Conservation (phyloP, 2,113 vertebrate genomes). For the Turdus rufiventris region DNA sequence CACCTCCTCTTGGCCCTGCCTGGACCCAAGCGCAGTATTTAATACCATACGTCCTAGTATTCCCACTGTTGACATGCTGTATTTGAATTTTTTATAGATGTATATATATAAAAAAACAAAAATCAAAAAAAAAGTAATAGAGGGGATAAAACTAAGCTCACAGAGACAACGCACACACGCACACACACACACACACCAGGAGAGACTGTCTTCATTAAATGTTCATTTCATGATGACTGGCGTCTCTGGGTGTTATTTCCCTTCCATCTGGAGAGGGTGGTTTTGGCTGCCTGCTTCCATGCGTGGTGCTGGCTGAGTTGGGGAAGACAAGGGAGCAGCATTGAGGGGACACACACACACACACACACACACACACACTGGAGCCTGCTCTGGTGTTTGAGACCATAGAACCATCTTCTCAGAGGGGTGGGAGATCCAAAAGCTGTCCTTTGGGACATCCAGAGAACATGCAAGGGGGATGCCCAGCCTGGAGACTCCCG, state of each 20-base stretch:
- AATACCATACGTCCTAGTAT: constrained; percentile 64
- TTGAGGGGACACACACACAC: too few relatives aligned
- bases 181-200: not conserved
- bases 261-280: not conserved
- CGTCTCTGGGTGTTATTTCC: not conserved
- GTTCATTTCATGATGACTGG: constrained; percentile 68
- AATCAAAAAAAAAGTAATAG: not conserved
- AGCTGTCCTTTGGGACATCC: not conserved
- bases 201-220: constrained; percentile 71
- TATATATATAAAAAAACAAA: constrained; percentile 61
- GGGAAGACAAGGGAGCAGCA: not conserved
- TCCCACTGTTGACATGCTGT: constrained; percentile 63
- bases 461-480: not conserved
- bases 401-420: not conserved
- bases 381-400: not conserved
- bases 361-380: too few relatives aligned
- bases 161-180: not conserved
- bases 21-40: constrained; percentile 65
- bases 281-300: fast-evolving
- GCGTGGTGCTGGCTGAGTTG: not conserved
- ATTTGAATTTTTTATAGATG: constrained; percentile 76
- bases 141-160: constrained; percentile 43
- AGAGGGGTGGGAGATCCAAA: fast-evolving
- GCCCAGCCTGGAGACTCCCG: not conserved
- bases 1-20: constrained; percentile 36